Evolutionary conservation across 2,113 vertebrate species (phyloP), one percentile per base, ranked within the genome.

Genomic region (Ceratotherium simum): DNA sequence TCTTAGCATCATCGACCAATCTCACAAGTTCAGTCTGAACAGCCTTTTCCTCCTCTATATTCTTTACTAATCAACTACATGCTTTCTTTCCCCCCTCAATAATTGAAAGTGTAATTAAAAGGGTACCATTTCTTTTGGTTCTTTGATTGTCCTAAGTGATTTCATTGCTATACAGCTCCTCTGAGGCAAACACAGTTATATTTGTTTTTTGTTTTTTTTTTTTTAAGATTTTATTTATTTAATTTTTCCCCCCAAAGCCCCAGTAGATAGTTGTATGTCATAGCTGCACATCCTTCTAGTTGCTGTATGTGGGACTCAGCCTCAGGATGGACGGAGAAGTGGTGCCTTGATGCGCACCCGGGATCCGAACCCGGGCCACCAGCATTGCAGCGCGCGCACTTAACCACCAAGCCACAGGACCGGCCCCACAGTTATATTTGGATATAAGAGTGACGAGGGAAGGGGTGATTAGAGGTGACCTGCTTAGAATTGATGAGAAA

Each of bases 101-200:
- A 84, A 75, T 91, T 93, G 73, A 93, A 95, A 95, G 54, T 92
- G 2, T 93, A 95, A 82, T 96, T 90, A 89, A 84, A 95, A 81
- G 11, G 42, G 0, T 76, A 95, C 9, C 4, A 4, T 96, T 91
- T 96, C 33, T 91, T 36, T 87, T 94, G 76, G 16, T 80, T 95
- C 54, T 88, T 95, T 95, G 33, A 54, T 91, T 79, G 48, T 92
- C 54, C 54, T 92, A 72, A 90, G 48, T 96, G 84, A 72, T 18
- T 29, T 94, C 69, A 87, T 62, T 92, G 87, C 46, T 94, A 1
- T 76, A 72, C 87, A 48, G 17, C 16, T 94, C 29, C 64, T 60
- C 65, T 96, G 80, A 87, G n/a, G 46, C 36, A 79, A 91, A 62
- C 3, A 60, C 42, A 54, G 51, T 91, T 96, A 46, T 42, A 60